Base-by-base conservation (phyloP, 2,113 vertebrate species). In the Cervus canadensis region DNA sequence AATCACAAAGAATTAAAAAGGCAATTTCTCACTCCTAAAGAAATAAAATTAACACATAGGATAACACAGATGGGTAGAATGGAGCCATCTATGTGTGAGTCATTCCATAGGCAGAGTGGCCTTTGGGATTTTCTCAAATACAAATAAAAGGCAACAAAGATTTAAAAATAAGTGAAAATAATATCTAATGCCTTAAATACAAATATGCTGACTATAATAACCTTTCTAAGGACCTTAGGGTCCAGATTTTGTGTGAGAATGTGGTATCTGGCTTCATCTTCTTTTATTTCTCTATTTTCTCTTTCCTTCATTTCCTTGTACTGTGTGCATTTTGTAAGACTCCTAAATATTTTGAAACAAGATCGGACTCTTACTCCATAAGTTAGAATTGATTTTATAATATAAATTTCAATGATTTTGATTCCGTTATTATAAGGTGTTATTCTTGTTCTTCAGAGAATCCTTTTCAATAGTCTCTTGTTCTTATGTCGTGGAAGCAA, bases 301-400 rank as follows among this genome's bases (percentile, higher is more conserved):
- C 7, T 74, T 15, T 28, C 28, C 36, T 59, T 56, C 14, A 7
- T 84, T 64, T 83, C 43, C 26, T 54, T 25, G 9, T 54, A 11
- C 62, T 15, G 4, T 48, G 74, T 54, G 50, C 7, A 5, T 86
- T 76, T 90, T 76, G 7, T 60, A 88, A 95, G 45, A 52, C 62
- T 40, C 71, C 67, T 30, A n/a, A 28, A 11, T 92, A 30, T 79
- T 76, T 95, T 82, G 40, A 86, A 28, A n/a, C 13, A 50, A 19
- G 23, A 60, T 36, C 57, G 3, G 23, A 52, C 26, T 43, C 48
- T 85, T 56, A 25, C 48, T 89, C 62, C 16, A 2, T 48, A 60
- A 71, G 21, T 84, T 84, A 79, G 88, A 90, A 92, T 26, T 56
- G 89, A 90, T 78, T 90, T 82, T 91, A 48, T 79, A 33, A n/a